Percentiles rank a stretch among this genome's conserved stretches.
phyloP scores from a whole-genome alignment of 2,888 invertebrate species.

The Yponomeuta malinellus region DNA sequence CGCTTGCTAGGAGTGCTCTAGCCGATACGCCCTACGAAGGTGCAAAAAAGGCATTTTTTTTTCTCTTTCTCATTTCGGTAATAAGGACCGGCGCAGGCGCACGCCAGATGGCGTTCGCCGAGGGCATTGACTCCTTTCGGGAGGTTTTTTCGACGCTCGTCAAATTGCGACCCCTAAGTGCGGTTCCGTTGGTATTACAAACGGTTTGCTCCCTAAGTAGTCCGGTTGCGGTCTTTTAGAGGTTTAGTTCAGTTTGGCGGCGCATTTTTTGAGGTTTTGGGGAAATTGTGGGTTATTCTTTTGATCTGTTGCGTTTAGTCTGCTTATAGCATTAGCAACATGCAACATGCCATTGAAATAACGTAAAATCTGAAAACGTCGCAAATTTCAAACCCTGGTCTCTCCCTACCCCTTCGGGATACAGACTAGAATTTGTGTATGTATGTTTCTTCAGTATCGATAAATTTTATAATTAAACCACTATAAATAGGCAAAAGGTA shows the following conservation, averaged over 20 bases:
- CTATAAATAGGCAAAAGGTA: no score
- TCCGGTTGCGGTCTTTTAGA: conserved; percentile 35
- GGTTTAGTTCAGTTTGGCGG: background rate
- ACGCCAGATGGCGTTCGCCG: conserved; percentile 52
- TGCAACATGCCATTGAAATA: no score
- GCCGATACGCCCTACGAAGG: background rate
- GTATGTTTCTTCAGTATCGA: no score
- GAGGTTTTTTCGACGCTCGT: conserved; percentile 35
- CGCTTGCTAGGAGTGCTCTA: background rate
- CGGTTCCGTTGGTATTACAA: conserved; percentile 43
- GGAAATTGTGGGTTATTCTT: background rate
- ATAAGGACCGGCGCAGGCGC: conserved; percentile 40
- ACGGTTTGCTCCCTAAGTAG: conserved; percentile 36
- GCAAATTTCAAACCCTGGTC: no score
- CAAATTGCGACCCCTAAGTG: conserved; percentile 65
- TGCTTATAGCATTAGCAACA: no score
- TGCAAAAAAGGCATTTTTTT: conserved; percentile 10
- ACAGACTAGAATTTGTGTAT: no score
- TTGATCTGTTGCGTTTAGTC: background rate
- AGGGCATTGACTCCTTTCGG: conserved; percentile 66
- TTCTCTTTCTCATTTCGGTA: conserved; percentile 6
- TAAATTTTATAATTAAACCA: no score
- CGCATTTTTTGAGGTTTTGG: background rate
- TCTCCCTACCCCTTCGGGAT: no score
- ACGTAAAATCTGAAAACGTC: no score